Conservation (phyloP, 2,888 invertebrate genomes). For the Harmothoe impar region DNA sequence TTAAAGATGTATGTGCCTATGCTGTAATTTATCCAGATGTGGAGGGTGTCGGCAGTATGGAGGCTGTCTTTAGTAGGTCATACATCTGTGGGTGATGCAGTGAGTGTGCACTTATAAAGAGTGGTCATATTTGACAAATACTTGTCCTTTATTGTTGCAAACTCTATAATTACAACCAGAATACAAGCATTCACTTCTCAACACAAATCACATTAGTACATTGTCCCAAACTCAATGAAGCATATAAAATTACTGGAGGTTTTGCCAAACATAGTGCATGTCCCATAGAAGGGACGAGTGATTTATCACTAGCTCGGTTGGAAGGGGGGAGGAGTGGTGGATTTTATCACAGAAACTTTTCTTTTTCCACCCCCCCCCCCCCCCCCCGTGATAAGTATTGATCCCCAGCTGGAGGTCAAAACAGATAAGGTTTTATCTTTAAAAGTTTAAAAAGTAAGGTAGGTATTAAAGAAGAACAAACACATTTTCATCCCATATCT, state of each 20-base stretch:
- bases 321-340: too few species aligned
- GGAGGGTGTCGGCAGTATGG: slow-evolving; percentile 56
- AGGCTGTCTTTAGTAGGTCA: slow-evolving; percentile 25
- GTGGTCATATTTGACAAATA: not conserved
- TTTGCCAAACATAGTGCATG: too few species aligned
- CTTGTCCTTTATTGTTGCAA: not conserved
- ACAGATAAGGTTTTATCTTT: too few species aligned
- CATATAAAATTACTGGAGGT: too few species aligned
- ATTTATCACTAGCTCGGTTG: too few species aligned
- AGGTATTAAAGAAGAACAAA: not conserved
- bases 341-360: too few species aligned
- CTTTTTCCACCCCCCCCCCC: not conserved
- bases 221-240: too few species aligned
- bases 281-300: too few species aligned
- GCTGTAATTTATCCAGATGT: slow-evolving; percentile 33
- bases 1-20: not conserved
- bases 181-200: slow-evolving; percentile 4
- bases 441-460: not conserved
- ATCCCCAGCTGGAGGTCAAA: too few species aligned
- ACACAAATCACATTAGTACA: too few species aligned
- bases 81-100: not conserved
- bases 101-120: not conserved
- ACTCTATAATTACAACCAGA: not conserved
- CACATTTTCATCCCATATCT: not conserved
- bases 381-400: too few species aligned